phyloP scores from a whole-genome alignment of 2,888 invertebrate species.

The Camptogramma bilineatum region DNA sequence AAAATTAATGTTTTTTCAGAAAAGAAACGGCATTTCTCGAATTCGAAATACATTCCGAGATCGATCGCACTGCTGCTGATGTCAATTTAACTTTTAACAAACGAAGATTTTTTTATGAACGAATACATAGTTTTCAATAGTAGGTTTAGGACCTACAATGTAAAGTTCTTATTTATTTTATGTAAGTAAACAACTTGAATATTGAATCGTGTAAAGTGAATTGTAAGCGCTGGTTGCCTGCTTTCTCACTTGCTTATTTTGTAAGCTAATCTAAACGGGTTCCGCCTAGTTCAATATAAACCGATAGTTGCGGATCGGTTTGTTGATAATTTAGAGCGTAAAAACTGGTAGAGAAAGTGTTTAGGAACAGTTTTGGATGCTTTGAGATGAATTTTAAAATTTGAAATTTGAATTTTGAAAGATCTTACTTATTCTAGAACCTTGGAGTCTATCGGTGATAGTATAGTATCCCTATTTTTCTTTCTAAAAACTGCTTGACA shows the following conservation, averaged over 20 bases:
- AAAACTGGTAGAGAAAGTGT: conserved; percentile 27
- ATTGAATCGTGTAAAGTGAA: background rate
- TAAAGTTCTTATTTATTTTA: too few species aligned
- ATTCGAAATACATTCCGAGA: too few species aligned
- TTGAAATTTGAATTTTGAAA: background rate
- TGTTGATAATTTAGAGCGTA: conserved; percentile 11
- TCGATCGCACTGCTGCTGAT: too few species aligned
- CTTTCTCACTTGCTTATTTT: background rate
- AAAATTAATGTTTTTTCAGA: too few species aligned
- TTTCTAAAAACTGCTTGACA: background rate
- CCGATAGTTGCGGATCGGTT: conserved; percentile 17
- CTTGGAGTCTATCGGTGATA: background rate
- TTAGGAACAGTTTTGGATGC: conserved; percentile 5
- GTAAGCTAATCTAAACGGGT: conserved; percentile 14
- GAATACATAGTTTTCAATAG: too few species aligned
- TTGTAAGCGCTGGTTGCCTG: background rate
- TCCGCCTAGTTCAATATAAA: conserved; percentile 11
- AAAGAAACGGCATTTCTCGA: too few species aligned
- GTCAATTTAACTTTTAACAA: too few species aligned
- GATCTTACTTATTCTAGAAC: background rate
- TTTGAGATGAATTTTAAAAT: too few species aligned
- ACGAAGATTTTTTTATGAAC: too few species aligned
- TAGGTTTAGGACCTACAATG: too few species aligned
- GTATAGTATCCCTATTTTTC: background rate
- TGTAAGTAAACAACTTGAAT: background rate